A percentile compares a stretch with the other conserved stretches of the same genome.
Evolutionary conservation across 2,797 vertebrate species (phyloP).

Genomic region (Danionella dracula): DNA sequence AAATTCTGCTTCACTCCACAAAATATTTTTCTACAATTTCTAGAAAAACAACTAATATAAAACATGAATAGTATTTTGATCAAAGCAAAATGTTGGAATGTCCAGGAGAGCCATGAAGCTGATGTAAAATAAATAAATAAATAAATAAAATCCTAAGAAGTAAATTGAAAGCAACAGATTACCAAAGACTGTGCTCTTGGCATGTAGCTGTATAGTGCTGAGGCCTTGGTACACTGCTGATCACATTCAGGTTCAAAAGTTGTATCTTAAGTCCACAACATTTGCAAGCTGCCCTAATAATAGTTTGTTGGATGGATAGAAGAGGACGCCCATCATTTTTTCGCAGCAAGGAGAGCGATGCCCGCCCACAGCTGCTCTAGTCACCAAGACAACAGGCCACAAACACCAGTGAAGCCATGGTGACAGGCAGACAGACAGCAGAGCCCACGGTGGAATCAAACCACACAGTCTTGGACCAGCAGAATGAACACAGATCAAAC

Average conservation of each 20-base stretch:
- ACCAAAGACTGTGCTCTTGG: not conserved
- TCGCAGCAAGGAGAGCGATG: constrained; percentile 32
- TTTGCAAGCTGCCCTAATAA: constrained; percentile 2
- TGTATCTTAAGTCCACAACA: constrained; percentile 4
- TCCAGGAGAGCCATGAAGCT: no score
- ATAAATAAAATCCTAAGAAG: no score
- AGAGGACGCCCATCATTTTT: constrained; percentile 28
- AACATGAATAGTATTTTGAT: no score
- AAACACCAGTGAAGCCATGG: constrained; percentile 57
- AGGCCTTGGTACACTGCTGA: not conserved
- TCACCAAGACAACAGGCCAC: constrained; percentile 59
- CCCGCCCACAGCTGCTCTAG: constrained; percentile 48
- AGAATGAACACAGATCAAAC: constrained; percentile 1
- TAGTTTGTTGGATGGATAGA: constrained; percentile 28
- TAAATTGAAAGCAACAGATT: not conserved
- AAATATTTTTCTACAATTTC: no score
- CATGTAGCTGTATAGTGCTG: not conserved
- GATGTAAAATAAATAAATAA: no score
- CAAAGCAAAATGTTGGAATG: no score
- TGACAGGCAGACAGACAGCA: constrained; percentile 33
- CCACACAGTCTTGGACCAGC: constrained; percentile 13
- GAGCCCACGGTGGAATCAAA: constrained; percentile 37
- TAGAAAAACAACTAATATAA: no score
- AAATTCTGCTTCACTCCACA: no score
- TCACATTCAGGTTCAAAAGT: constrained; percentile 10